Conservation (phyloP, 2,797 vertebrate genomes). For the Bovichtus diacanthus region DNA sequence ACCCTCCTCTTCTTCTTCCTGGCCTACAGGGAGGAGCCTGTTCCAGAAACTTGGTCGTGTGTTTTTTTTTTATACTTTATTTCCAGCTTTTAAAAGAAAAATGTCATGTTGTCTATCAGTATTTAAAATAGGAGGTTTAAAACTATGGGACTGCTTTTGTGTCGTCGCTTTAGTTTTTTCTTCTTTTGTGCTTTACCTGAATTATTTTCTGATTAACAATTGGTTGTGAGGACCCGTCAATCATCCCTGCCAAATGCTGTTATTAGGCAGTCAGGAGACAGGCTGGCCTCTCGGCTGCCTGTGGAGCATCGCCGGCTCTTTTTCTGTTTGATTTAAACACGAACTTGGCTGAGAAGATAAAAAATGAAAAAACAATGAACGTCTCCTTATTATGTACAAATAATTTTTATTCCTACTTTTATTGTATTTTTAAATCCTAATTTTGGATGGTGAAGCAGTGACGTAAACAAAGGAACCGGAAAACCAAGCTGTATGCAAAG, state of each 20-base stretch:
- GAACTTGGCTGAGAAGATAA: constrained; percentile 70
- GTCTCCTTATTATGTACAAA: constrained; percentile 76
- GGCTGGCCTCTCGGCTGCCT: constrained; percentile 78
- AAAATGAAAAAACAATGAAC: constrained; percentile 58
- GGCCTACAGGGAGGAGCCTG: constrained; percentile 66
- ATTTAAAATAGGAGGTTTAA: constrained; percentile 91
- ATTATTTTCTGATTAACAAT: constrained; percentile 81
- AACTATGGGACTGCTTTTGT: constrained; percentile 72
- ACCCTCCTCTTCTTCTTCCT: constrained; percentile 83
- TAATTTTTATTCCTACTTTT: constrained; percentile 80
- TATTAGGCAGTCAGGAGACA: constrained; percentile 75
- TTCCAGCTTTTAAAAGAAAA: constrained; percentile 72
- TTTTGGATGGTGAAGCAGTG: constrained; percentile 76
- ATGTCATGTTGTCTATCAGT: constrained; percentile 87
- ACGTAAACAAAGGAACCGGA: constrained; percentile 88
- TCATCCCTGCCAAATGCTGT: constrained; percentile 81
- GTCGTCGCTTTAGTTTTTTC: constrained; percentile 71
- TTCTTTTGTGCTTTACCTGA: constrained; percentile 79
- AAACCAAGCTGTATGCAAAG: constrained; percentile 84
- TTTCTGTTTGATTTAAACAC: constrained; percentile 66
- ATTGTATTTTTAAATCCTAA: constrained; percentile 76
- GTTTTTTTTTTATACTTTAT: constrained; percentile 73
- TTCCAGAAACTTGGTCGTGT: constrained; percentile 85
- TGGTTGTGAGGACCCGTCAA: constrained; percentile 62
- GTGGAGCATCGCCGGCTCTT: constrained; percentile 65